phyloP scores from a whole-genome alignment of 92 coral and sea anemone genomes.

The Zoanthus sociatus region DNA sequence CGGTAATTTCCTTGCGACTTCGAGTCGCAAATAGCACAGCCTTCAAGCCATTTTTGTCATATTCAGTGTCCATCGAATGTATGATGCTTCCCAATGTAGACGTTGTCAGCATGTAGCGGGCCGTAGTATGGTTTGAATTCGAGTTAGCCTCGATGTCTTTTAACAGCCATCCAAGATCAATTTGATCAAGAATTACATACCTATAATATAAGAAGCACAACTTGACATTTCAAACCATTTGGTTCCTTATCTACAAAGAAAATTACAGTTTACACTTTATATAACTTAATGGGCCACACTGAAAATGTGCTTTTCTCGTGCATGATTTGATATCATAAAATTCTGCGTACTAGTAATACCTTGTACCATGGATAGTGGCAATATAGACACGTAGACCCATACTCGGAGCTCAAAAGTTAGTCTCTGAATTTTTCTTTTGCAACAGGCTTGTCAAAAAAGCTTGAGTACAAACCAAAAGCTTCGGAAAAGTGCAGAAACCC shows the following conservation, averaged over 20 bases:
- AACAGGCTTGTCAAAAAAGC: slow-evolving; percentile 57
- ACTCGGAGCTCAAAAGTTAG: slow-evolving; percentile 53
- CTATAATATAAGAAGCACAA: slow-evolving; percentile 3
- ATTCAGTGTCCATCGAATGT: slow-evolving; percentile 73
- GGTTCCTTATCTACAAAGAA: too few relatives aligned
- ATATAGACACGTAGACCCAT: slow-evolving; percentile 67
- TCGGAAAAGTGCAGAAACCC: slow-evolving; percentile 57
- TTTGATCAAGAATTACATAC: slow-evolving; percentile 52
- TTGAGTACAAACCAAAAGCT: slow-evolving; percentile 59
- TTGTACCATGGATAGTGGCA: slow-evolving; percentile 59
- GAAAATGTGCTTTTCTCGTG: too few relatives aligned
- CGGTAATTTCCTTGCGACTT: slow-evolving; percentile 31
- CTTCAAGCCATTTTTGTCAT: slow-evolving; percentile 56
- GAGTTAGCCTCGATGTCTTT: slow-evolving; percentile 34
- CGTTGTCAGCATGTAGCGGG: slow-evolving; percentile 28
- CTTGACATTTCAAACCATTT: too few relatives aligned
- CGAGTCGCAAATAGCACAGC: slow-evolving; percentile 55
- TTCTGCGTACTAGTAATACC: slow-evolving; percentile 9
- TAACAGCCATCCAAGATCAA: slow-evolving; percentile 59
- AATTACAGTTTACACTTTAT: too few relatives aligned
- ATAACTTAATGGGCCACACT: too few relatives aligned
- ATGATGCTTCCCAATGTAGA: slow-evolving; percentile 19
- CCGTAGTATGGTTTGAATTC: neutral
- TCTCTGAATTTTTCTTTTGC: slow-evolving; percentile 52
- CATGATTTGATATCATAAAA: too few relatives aligned